These are phyloP conservation scores for Psix sp. DNA, from an alignment of 1,140 invertebrate genomes.

Conservation along the genomic window DNA sequence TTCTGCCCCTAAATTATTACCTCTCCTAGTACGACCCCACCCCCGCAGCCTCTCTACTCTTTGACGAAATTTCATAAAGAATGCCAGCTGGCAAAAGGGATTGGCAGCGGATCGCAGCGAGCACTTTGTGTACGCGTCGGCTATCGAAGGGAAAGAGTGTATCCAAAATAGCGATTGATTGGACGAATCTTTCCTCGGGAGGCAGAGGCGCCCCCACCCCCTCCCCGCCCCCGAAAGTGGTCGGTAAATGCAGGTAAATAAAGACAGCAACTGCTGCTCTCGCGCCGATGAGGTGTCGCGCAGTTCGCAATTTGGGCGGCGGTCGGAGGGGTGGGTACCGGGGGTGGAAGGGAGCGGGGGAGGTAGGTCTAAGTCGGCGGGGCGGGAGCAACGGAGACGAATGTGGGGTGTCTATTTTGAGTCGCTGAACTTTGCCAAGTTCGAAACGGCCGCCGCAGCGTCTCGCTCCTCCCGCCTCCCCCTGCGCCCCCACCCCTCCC, in stretches of 20 bases:
- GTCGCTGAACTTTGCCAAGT: constrained; percentile 60
- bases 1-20: neutral
- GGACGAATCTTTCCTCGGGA: constrained; percentile 42
- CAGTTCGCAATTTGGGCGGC: constrained; percentile 21
- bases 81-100: constrained; percentile 42
- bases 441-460: constrained; percentile 55
- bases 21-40: neutral
- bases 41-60: neutral
- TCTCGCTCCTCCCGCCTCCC: constrained; percentile 11
- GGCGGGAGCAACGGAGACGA: constrained; percentile 21
- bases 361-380: constrained; percentile 7
- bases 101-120: constrained; percentile 17
- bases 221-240: constrained; percentile 12
- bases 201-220: constrained; percentile 12
- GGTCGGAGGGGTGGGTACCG: constrained; percentile 8
- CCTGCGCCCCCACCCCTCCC: neutral
- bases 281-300: constrained; percentile 28
- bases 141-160: constrained; percentile 17
- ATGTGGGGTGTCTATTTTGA: constrained; percentile 54
- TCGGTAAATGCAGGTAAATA: constrained; percentile 45
- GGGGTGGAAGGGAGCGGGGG: constrained; percentile 10
- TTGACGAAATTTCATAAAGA: constrained; percentile 41
- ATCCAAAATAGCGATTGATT: constrained; percentile 40
- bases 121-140: constrained; percentile 25
- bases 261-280: constrained; percentile 15